Evolutionary conservation across 2,888 invertebrate species (phyloP).

Genomic region (Harpagoxenus sublaevis): DNA sequence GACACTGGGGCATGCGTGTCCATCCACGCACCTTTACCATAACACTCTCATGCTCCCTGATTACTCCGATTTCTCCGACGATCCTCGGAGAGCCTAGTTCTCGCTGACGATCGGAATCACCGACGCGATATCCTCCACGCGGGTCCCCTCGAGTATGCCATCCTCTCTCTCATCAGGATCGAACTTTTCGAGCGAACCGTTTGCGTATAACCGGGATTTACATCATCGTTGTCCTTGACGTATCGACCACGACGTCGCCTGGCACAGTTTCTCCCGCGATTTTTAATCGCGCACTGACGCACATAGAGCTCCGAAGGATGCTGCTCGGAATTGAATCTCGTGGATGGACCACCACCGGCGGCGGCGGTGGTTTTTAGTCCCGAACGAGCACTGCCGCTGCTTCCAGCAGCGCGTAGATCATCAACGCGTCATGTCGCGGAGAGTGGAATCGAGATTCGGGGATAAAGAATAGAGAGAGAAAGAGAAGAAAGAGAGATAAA

Average conservation of each 20-base stretch:
- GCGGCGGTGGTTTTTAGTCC: neutral
- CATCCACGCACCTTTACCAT: constrained; percentile 44
- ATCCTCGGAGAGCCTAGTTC: constrained; percentile 4
- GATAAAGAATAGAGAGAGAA: neutral
- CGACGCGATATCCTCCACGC: constrained; percentile 25
- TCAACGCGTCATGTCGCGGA: constrained; percentile 32
- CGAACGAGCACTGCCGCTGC: constrained; percentile 20
- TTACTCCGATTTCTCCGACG: constrained; percentile 11
- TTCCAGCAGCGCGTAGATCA: constrained; percentile 38
- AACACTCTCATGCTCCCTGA: constrained; percentile 15
- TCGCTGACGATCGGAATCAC: constrained; percentile 50
- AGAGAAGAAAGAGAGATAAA: neutral
- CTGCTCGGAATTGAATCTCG: constrained; percentile 15
- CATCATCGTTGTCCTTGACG: constrained; percentile 20
- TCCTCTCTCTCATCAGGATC: constrained; percentile 33
- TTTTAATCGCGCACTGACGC: constrained; percentile 37
- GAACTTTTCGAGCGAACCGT: neutral
- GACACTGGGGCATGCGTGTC: neutral
- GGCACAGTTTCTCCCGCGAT: constrained; percentile 23
- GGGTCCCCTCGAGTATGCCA: constrained; percentile 21
- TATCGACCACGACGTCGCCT: constrained; percentile 34
- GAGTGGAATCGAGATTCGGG: neutral
- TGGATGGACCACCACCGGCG: neutral
- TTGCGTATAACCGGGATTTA: neutral
- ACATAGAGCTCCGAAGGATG: constrained; percentile 8